These are phyloP conservation scores for Hyppa rectilinea DNA, from an alignment of 2,888 invertebrate genomes.

Conservation along the genomic window DNA sequence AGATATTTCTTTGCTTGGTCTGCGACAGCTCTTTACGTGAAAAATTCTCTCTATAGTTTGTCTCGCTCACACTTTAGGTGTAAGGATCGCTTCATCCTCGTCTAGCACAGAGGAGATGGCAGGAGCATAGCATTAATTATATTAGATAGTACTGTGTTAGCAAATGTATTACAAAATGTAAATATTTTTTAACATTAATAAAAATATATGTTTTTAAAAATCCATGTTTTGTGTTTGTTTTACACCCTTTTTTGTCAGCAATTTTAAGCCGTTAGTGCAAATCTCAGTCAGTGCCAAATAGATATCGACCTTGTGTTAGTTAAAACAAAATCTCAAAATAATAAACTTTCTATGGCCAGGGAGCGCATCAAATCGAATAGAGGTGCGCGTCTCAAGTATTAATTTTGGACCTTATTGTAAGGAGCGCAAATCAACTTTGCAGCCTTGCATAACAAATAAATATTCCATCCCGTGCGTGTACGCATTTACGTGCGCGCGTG, in stretches of 20 bases:
- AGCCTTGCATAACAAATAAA: too few relatives aligned
- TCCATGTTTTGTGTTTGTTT: constrained; percentile 41
- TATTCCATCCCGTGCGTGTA: too few relatives aligned
- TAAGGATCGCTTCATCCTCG: constrained; percentile 30
- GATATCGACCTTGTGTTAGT: not conserved
- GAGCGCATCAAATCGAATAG: not conserved
- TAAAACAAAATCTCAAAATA: not conserved
- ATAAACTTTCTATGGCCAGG: not conserved
- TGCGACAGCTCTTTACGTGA: not conserved
- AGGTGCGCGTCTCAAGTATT: not conserved
- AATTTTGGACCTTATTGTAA: too few relatives aligned
- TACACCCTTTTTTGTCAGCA: not conserved
- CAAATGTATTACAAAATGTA: constrained; percentile 64
- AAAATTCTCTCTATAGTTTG: constrained; percentile 1
- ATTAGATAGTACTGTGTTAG: constrained; percentile 61
- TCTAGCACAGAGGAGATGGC: constrained; percentile 1
- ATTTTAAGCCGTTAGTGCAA: not conserved
- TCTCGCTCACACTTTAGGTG: constrained; percentile 22
- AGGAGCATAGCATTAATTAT: constrained; percentile 48
- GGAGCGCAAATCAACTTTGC: too few relatives aligned
- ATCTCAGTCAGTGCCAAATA: not conserved
- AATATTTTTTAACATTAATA: constrained; percentile 67
- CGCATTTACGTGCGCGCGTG: too few relatives aligned
- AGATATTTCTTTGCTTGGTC: not conserved
- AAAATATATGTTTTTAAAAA: constrained; percentile 70